Evolutionary conservation across 2,888 invertebrate genomes (phyloP).

Genomic region (Epinotia demarniana): DNA sequence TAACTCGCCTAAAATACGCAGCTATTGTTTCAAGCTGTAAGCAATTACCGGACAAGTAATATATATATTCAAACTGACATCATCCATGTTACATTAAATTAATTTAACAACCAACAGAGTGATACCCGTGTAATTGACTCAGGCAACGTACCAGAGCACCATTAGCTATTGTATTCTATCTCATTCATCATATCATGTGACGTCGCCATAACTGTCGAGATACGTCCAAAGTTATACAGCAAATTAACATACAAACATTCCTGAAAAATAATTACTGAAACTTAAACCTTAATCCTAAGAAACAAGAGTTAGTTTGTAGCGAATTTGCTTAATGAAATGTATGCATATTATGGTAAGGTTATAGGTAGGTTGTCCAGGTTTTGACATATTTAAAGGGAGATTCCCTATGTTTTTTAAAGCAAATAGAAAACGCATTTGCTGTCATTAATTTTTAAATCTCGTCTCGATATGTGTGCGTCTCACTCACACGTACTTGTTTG

Average conservation of each 20-base stretch:
- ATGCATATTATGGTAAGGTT: slow-evolving; percentile 37
- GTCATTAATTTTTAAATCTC: slow-evolving; percentile 21
- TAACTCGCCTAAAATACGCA: neutral
- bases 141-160: slow-evolving; percentile 24
- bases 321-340: slow-evolving; percentile 30
- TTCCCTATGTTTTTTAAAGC: slow-evolving; percentile 27
- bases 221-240: slow-evolving; percentile 54
- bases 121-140: slow-evolving; percentile 30
- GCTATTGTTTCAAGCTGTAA: neutral
- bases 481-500: neutral
- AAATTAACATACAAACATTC: slow-evolving; percentile 46
- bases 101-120: slow-evolving; percentile 9
- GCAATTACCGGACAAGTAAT: neutral
- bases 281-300: slow-evolving; percentile 15
- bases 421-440: slow-evolving; percentile 26
- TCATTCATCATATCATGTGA: slow-evolving; percentile 50
- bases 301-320: slow-evolving; percentile 21
- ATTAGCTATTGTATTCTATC: slow-evolving; percentile 34
- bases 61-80: slow-evolving; percentile 1
- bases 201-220: slow-evolving; percentile 56
- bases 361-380: slow-evolving; percentile 29
- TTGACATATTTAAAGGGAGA: slow-evolving; percentile 30
- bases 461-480: neutral
- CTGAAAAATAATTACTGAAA: slow-evolving; percentile 30
- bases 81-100: slow-evolving; percentile 5